A percentile compares a stretch with the other conserved stretches of the same genome.
These are phyloP conservation scores for Condylostylus longicornis DNA, from an alignment of 1,140 invertebrate species.

Conservation along the genomic window DNA sequence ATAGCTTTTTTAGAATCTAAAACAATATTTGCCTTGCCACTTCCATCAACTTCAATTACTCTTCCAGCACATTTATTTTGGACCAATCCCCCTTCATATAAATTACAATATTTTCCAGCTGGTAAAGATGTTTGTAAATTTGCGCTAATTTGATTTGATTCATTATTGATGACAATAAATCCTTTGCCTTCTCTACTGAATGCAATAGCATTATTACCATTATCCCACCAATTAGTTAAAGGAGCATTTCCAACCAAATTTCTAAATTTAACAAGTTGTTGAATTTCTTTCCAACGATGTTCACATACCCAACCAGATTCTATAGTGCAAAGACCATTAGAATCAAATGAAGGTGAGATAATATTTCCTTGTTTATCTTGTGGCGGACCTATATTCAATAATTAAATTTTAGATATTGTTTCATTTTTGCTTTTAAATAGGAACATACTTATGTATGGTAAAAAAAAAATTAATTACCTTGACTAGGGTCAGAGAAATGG, in stretches of 20 bases:
- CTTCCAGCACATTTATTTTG: conserved; percentile 51
- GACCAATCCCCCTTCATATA: conserved; percentile 36
- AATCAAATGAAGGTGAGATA: conserved; percentile 44
- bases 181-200: conserved; percentile 54
- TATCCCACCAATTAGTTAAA: conserved; percentile 55
- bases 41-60: conserved; percentile 40
- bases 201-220: conserved; percentile 56
- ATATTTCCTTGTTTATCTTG: conserved; percentile 44
- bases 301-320: conserved; percentile 68
- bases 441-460: conserved; percentile 54
- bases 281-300: conserved; percentile 71
- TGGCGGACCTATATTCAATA: conserved; percentile 38
- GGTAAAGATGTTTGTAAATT: conserved; percentile 49
- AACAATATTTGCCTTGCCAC: conserved; percentile 43
- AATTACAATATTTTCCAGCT: conserved; percentile 59
- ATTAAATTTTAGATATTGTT: conserved; percentile 62
- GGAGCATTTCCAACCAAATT: conserved; percentile 42
- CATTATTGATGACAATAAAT: conserved; percentile 60
- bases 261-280: conserved; percentile 62
- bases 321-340: conserved; percentile 48
- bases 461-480: conserved; percentile 59
- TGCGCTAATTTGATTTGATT: conserved; percentile 37
- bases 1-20: too few species aligned
- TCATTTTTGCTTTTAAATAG: conserved; percentile 60
- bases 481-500: conserved; percentile 34